phyloP scores from a whole-genome alignment of 2,113 vertebrate species.

The Pelusios castaneus region DNA sequence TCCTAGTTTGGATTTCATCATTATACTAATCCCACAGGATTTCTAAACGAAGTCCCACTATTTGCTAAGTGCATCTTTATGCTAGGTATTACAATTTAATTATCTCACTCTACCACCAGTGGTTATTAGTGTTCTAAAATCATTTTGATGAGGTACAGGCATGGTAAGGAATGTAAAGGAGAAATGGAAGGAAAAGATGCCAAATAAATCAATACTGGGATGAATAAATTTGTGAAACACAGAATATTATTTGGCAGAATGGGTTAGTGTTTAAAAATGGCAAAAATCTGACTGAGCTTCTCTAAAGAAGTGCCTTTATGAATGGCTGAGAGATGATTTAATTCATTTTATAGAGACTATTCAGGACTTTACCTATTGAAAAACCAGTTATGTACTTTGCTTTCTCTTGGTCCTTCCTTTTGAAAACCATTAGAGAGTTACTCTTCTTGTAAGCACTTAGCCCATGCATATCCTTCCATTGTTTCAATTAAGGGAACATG shows the following conservation, averaged over 20 bases:
- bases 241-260: slow-evolving; percentile 12
- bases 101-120: background rate
- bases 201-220: slow-evolving; percentile 22
- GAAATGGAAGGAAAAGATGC: slow-evolving; percentile 32
- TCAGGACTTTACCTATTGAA: slow-evolving; percentile 56
- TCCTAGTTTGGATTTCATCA: slow-evolving; percentile 20
- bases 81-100: slow-evolving; percentile 2
- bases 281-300: slow-evolving; percentile 1
- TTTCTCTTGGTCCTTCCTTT: slow-evolving; percentile 66
- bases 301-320: slow-evolving; percentile 52
- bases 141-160: slow-evolving; percentile 18
- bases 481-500: slow-evolving; percentile 67
- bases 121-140: background rate
- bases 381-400: slow-evolving; percentile 64
- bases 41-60: background rate
- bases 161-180: slow-evolving; percentile 14
- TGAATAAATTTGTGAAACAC: slow-evolving; percentile 20
- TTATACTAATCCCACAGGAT: background rate
- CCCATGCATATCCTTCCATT: slow-evolving; percentile 50
- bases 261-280: slow-evolving; percentile 14
- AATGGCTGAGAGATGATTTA: slow-evolving; percentile 68
- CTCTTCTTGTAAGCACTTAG: slow-evolving; percentile 36
- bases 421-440: slow-evolving; percentile 45
- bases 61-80: background rate
- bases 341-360: slow-evolving; percentile 57